Evolutionary conservation across 1,140 invertebrate species (phyloP), one percentile per base, ranked within the genome.

Genomic region (Liolophura sinensis): DNA sequence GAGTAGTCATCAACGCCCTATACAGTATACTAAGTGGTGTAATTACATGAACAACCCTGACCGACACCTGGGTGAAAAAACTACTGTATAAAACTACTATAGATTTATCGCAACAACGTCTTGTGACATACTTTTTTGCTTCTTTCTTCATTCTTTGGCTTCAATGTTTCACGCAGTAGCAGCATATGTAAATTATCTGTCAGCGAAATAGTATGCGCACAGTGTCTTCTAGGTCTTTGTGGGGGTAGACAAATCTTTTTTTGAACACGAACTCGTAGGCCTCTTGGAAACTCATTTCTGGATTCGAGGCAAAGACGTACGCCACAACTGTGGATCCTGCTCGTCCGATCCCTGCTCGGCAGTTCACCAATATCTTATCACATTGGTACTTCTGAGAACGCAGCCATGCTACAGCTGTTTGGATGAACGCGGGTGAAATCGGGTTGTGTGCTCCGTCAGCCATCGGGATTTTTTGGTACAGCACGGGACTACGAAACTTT

Each of bases 291-390:
- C 64, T 58, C 52, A 67, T 54, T 16, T 56, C 22, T 6, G 58
- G 67, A 46, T 69, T 67, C 40, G 55, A 48, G 50, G 67, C 64
- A 58, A 67, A 74, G 15, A 74, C 62, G 60, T 63, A 74, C 46
- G 64, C 51, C 50, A 74, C 67, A 14, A 64, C 54, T 7, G 67
- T 62, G n/a, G 72, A 74, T 16, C 69, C 69, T 12, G 72, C 72
- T n/a, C 72, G 62, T 0, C 69, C 72, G 16, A 66, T 64, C 12
- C 72, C 72, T 16, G 67, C 67, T 15, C 70, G 52, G 58, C 72
- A 72, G 64, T 64, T 63, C 1, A 74, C 70, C 20, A 74, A 20
- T 7, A 65, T 65, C 31, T 69, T 71, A 7, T 58, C 67, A 54
- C 57, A 58, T 15, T 16, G 24, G n/a, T 48, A 15, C 20, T 57